A percentile compares a stretch with the other conserved stretches of the same genome.
Conservation (phyloP, 2,113 vertebrate genomes). For the Peromyscus leucopus region DNA sequence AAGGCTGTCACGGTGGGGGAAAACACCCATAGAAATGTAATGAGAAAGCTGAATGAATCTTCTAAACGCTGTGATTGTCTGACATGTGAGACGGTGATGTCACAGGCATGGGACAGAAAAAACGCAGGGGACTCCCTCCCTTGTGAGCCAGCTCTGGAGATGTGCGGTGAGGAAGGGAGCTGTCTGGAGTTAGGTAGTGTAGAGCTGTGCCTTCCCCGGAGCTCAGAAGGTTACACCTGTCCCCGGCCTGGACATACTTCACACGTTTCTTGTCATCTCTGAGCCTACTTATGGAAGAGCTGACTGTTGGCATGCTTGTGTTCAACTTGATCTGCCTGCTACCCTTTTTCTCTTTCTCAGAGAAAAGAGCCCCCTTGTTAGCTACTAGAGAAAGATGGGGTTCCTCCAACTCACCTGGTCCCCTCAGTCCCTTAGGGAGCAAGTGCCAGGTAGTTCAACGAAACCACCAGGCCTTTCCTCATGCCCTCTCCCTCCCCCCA, state of each 20-base stretch:
- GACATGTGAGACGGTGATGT: slow-evolving; percentile 42
- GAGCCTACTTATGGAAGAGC: not conserved
- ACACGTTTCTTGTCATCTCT: not conserved
- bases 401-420: not conserved
- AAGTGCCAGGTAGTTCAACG: not conserved
- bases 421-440: not conserved
- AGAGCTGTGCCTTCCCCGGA: not conserved
- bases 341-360: slow-evolving; percentile 7
- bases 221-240: not conserved
- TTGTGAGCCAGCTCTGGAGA: not conserved
- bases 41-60: slow-evolving; percentile 82
- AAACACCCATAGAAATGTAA: slow-evolving; percentile 80
- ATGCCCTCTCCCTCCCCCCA: fast-evolving
- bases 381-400: not conserved
- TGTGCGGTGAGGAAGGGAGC: fast-evolving
- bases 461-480: not conserved
- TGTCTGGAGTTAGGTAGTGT: not conserved
- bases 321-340: not conserved
- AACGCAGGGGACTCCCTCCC: not conserved
- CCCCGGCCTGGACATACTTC: not conserved
- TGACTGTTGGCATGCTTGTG: not conserved
- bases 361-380: slow-evolving; percentile 14
- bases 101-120: not conserved
- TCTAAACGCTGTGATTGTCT: slow-evolving; percentile 76
- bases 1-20: slow-evolving; percentile 76